A percentile compares a stretch with the other conserved stretches of the same genome.
Conservation (phyloP, 2,797 vertebrate species). For the Parauchenoglanis ngamensis region DNA sequence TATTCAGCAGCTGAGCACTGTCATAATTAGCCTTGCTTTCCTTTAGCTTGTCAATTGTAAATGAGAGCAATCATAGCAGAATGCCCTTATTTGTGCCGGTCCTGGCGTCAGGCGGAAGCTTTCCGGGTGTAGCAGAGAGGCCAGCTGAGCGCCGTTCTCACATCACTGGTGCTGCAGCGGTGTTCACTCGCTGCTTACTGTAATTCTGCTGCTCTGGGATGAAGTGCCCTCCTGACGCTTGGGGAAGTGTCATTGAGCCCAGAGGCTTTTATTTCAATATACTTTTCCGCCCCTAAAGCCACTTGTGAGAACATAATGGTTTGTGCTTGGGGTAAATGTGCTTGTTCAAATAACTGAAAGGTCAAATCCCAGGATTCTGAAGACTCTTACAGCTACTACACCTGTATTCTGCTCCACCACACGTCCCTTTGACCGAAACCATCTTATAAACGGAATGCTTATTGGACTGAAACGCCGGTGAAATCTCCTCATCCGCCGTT, state of each 20-base stretch:
- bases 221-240: neutral
- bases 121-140: conserved; percentile 21
- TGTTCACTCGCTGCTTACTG: neutral
- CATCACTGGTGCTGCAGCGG: neutral
- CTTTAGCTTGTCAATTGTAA: conserved; percentile 77
- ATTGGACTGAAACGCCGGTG: no score
- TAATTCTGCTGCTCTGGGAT: neutral
- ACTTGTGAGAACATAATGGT: neutral
- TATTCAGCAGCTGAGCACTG: conserved; percentile 79
- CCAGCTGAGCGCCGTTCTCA: neutral
- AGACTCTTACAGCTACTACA: neutral
- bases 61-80: conserved; percentile 78
- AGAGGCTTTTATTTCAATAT: neutral
- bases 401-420: neutral
- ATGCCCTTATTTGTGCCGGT: conserved; percentile 73
- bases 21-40: conserved; percentile 82
- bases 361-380: neutral
- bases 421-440: neutral
- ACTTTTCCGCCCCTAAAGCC: neutral
- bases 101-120: conserved; percentile 62
- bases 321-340: neutral
- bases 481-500: neutral
- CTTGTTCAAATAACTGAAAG: neutral
- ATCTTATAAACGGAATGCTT: neutral
- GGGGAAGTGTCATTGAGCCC: neutral